Conservation (phyloP, 2,113 vertebrate species). For the Polyodon spathula region DNA sequence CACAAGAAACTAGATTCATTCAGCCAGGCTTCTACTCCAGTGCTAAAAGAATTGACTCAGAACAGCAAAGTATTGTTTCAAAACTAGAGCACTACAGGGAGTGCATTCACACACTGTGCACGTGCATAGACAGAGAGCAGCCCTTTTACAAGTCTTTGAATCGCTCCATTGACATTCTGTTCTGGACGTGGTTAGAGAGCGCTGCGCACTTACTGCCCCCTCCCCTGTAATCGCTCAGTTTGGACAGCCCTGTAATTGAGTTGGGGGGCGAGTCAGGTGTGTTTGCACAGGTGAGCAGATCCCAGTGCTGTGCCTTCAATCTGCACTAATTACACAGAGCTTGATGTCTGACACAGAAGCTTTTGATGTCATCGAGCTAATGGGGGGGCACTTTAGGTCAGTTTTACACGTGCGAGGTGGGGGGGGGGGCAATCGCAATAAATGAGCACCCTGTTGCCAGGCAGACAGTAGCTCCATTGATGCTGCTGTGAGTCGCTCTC, state of each 20-base stretch:
- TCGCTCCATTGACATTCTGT: too few relatives aligned
- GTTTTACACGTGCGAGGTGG: slow-evolving; percentile 10
- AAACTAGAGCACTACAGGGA: too few relatives aligned
- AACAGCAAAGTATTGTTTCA: too few relatives aligned
- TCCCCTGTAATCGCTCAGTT: too few relatives aligned
- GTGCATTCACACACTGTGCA: too few relatives aligned
- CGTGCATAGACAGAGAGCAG: too few relatives aligned
- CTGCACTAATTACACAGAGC: neutral
- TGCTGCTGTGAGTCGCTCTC: slow-evolving; percentile 30
- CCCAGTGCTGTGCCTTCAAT: neutral
- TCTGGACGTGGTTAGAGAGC: too few relatives aligned
- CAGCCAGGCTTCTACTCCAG: too few relatives aligned
- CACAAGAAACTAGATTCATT: too few relatives aligned
- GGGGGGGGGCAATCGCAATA: slow-evolving; percentile 25
- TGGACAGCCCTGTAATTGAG: neutral
- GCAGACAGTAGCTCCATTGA: slow-evolving; percentile 42
- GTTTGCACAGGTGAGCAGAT: neutral
- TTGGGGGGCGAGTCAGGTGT: neutral
- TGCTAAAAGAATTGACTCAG: too few relatives aligned
- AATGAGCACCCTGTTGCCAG: slow-evolving; percentile 1
- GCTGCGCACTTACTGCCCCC: too few relatives aligned
- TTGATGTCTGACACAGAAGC: neutral
- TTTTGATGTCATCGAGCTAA: neutral
- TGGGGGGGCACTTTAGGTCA: neutral
- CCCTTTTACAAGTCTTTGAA: too few relatives aligned